Base-by-base conservation (phyloP, 2,888 invertebrate genomes). In the Drosophila quinaria region DNA sequence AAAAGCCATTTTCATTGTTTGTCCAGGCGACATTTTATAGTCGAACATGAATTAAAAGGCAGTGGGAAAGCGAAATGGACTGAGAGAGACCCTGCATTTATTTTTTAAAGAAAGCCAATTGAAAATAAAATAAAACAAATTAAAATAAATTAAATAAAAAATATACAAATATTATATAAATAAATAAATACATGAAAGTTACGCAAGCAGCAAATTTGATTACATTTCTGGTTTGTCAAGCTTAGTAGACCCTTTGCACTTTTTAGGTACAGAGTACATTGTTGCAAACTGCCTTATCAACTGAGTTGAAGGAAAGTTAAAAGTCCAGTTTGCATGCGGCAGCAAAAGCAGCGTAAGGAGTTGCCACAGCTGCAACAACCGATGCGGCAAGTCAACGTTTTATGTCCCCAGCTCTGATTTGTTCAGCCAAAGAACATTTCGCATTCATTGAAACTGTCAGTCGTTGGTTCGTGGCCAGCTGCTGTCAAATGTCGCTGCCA, bases 1-100 rank as follows among this genome's bases (percentile, higher is more conserved):
- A 85, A 84, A 82, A 82, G 78, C 82, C 78, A 80, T 87, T 87
- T 75, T 64, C 70, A 80, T 79, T 81, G 74, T 83, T 70, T 69
- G 56, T 37, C 39, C 37, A n/a, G 4, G 74, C 68, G 70, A 76
- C 70, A 42, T 49, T 62, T 55, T 35, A 31, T 55, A 41, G 59
- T 35, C 42, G 60, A n/a, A 37, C 31, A 41, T 13, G 47, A 55
- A 58, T 11, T 17, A 19, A 29, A 61, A 47, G n/a, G n/a, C 6
- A 13, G 13, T 13, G 2, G 13, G 2, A n/a, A 37, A n/a, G 9
- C 31, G 3, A 31, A 6, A 37, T n/a, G 6, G n/a, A 37, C 37
- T n/a, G n/a, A 2, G 3, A n/a, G 8, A 37, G 6, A 37, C 37
- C n/a, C 37, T 37, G 37, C 3, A 37, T 5, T 11, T 13, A 13